These are phyloP conservation scores for Aptenodytes forsteri DNA, from an alignment of 2,113 vertebrate genomes.

Conservation along the genomic window DNA sequence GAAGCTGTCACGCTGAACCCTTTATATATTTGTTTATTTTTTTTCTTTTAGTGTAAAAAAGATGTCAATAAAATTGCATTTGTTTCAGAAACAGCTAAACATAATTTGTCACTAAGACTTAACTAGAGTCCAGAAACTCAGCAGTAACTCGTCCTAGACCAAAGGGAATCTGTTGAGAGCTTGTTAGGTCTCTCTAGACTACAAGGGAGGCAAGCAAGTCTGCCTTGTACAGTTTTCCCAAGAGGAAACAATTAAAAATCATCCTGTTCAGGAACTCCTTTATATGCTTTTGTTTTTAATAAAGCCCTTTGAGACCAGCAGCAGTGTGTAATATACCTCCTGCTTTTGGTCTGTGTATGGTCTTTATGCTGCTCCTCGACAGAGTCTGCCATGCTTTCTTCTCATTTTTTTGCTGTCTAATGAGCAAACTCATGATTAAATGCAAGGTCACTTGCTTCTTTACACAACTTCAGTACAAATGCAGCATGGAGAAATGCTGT, in stretches of 20 bases:
- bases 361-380: not conserved
- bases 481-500: not conserved
- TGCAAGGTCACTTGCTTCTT: not conserved
- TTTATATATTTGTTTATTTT: not conserved
- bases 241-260: constrained; percentile 38
- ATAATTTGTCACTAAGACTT: not conserved
- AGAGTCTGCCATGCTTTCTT: not conserved
- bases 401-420: not conserved
- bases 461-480: not conserved
- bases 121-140: not conserved
- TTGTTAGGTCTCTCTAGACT: constrained; percentile 17
- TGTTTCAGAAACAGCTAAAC: not conserved
- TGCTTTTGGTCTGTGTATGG: not conserved
- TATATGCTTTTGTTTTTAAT: constrained; percentile 60
- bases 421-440: not conserved
- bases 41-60: not conserved
- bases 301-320: constrained; percentile 53
- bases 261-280: constrained; percentile 14
- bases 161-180: not conserved
- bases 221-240: constrained; percentile 3
- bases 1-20: not conserved
- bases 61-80: not conserved
- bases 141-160: not conserved
- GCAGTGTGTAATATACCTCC: not conserved
- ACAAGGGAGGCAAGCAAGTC: not conserved